These are phyloP conservation scores for Penelope pileata DNA, from an alignment of 2,113 vertebrate species.

Conservation along the genomic window DNA sequence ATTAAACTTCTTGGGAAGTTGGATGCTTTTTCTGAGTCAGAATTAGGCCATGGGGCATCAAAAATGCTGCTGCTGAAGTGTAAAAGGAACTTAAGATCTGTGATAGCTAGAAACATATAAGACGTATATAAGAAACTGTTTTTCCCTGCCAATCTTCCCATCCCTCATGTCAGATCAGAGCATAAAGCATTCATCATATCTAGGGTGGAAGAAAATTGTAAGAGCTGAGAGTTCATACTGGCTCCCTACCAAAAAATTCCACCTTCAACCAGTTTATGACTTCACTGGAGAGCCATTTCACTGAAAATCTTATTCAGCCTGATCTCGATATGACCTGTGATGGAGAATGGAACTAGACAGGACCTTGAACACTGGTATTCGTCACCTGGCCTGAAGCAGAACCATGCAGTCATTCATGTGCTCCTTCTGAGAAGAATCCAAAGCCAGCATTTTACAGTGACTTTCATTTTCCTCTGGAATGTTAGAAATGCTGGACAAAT, in stretches of 20 bases:
- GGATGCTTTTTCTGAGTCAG: background rate
- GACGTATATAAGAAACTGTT: background rate
- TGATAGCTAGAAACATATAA: background rate
- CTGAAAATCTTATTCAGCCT: background rate
- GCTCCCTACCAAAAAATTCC: accelerated
- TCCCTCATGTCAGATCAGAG: background rate
- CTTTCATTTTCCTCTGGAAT: background rate
- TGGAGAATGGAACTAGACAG: background rate
- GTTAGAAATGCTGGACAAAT: background rate
- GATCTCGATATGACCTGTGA: background rate
- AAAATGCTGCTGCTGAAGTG: background rate
- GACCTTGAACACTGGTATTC: accelerated
- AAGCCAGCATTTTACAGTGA: background rate
- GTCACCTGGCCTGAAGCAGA: background rate
- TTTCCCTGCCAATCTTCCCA: background rate
- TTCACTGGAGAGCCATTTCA: background rate
- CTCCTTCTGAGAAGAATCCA: background rate
- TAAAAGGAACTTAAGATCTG: background rate
- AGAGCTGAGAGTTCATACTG: background rate
- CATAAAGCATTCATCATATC: background rate
- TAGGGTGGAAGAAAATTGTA: background rate
- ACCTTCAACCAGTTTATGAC: background rate
- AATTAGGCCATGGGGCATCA: background rate
- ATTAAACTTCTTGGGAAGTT: background rate
- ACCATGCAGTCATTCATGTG: background rate